Evolutionary conservation across 1,140 invertebrate species (phyloP).

Genomic region (Polypedilum vanderplanki): DNA sequence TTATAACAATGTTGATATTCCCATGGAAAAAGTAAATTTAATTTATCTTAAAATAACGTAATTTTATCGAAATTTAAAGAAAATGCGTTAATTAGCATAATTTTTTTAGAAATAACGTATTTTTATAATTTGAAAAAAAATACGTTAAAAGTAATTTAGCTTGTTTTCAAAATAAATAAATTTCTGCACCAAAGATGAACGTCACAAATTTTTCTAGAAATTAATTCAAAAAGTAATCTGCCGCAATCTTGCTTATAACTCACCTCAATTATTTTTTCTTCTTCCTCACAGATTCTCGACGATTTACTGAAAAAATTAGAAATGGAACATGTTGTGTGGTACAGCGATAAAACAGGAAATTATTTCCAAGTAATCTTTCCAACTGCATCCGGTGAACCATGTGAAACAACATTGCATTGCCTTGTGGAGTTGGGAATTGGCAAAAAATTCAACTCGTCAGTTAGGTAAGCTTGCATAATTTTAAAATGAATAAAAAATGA

Average conservation of each 20-base stretch:
- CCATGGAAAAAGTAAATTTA: constrained; percentile 44
- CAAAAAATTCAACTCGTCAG: constrained; percentile 59
- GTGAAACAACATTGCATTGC: constrained; percentile 63
- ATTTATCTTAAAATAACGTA: too few species aligned
- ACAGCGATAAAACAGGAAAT: constrained; percentile 55
- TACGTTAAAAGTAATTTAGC: too few species aligned
- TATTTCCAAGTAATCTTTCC: constrained; percentile 65
- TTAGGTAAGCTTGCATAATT: constrained; percentile 49
- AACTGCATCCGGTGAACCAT: constrained; percentile 56
- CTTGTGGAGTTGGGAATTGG: constrained; percentile 63
- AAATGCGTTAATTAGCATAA: too few species aligned
- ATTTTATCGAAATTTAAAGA: too few species aligned
- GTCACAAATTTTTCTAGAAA: constrained; percentile 29
- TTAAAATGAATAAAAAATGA: background rate
- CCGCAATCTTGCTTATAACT: background rate
- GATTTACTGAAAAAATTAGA: constrained; percentile 57
- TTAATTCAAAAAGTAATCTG: background rate
- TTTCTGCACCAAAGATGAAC: too few species aligned
- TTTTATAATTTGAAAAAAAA: too few species aligned
- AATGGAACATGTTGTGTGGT: constrained; percentile 63
- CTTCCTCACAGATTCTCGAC: constrained; percentile 49
- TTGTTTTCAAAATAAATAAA: too few species aligned
- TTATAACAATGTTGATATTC: constrained; percentile 35
- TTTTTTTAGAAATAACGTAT: too few species aligned
- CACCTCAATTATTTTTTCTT: constrained; percentile 10